phyloP scores from a whole-genome alignment of 2,797 vertebrate genomes.

The Rhodeus uyekii region DNA sequence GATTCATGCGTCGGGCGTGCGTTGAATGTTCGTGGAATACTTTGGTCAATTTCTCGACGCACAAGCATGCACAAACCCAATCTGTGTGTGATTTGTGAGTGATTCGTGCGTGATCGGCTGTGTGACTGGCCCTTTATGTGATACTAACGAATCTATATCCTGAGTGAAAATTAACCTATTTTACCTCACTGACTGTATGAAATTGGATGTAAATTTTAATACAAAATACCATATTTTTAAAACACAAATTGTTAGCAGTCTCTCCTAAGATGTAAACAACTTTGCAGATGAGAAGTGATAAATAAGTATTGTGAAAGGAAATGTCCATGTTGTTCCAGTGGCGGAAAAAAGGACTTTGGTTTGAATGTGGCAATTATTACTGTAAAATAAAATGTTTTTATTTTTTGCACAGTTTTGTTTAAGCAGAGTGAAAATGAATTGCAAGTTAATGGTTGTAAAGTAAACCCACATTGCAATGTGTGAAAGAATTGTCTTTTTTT shows the following conservation, averaged over 20 bases:
- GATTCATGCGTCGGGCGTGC: no score
- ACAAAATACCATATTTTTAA: conserved; percentile 22
- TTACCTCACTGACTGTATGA: conserved; percentile 26
- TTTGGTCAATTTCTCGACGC: no score
- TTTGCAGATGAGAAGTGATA: conserved; percentile 19
- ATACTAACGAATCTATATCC: neutral
- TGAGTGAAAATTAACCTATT: conserved; percentile 3
- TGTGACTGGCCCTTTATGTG: no score
- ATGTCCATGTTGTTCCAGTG: neutral
- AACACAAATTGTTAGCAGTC: neutral
- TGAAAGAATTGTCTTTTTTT: conserved; percentile 10
- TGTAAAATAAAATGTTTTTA: neutral
- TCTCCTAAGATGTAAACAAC: conserved; percentile 12
- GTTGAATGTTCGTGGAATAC: no score
- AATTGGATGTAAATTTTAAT: conserved; percentile 30
- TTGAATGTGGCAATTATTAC: neutral
- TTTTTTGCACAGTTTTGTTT: conserved; percentile 35
- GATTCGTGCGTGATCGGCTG: no score
- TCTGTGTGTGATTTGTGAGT: no score
- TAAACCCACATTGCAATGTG: conserved; percentile 23
- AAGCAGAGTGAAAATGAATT: conserved; percentile 25
- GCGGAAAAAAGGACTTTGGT: neutral
- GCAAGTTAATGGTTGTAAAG: conserved; percentile 34
- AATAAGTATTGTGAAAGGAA: neutral
- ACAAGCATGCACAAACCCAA: no score